phyloP scores from a whole-genome alignment of 2,797 vertebrate species.

The Allobates femoralis region DNA sequence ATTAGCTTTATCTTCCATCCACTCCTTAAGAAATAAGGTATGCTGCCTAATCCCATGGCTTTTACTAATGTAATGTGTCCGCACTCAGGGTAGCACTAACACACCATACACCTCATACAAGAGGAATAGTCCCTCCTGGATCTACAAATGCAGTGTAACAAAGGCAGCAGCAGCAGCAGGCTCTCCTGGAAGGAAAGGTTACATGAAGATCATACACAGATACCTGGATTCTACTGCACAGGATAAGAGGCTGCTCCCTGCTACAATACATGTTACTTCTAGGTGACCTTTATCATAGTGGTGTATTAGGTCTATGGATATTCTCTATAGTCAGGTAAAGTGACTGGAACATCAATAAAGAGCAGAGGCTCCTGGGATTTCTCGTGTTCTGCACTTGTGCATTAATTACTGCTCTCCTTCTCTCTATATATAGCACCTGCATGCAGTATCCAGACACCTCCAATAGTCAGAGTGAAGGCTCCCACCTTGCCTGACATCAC shows the following conservation, averaged over 20 bases:
- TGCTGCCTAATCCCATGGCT: neutral
- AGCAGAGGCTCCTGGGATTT: constrained; percentile 11
- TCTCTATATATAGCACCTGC: constrained; percentile 42
- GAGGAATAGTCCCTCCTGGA: constrained; percentile 67
- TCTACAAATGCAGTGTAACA: constrained; percentile 22
- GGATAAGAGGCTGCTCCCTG: neutral
- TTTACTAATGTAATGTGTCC: constrained; percentile 73
- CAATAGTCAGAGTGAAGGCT: neutral
- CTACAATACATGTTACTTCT: neutral
- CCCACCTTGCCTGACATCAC: constrained; percentile 5
- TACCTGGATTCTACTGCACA: constrained; percentile 1
- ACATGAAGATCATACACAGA: constrained; percentile 30
- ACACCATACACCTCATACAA: constrained; percentile 75
- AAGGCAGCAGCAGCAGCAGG: constrained; percentile 3
- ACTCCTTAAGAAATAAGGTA: constrained; percentile 13
- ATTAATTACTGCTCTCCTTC: constrained; percentile 51
- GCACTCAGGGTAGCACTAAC: constrained; percentile 67
- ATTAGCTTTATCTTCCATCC: constrained; percentile 29
- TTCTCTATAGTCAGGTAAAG: neutral
- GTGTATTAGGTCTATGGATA: neutral
- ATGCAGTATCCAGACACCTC: constrained; percentile 11
- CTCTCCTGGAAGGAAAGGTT: constrained; percentile 10
- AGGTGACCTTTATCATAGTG: constrained; percentile 17
- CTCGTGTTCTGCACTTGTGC: constrained; percentile 13
- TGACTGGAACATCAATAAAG: neutral